Percentiles rank a stretch among this genome's conserved stretches.
These are phyloP conservation scores for Helogale parvula DNA, from an alignment of 2,113 vertebrate species.

Conservation along the genomic window DNA sequence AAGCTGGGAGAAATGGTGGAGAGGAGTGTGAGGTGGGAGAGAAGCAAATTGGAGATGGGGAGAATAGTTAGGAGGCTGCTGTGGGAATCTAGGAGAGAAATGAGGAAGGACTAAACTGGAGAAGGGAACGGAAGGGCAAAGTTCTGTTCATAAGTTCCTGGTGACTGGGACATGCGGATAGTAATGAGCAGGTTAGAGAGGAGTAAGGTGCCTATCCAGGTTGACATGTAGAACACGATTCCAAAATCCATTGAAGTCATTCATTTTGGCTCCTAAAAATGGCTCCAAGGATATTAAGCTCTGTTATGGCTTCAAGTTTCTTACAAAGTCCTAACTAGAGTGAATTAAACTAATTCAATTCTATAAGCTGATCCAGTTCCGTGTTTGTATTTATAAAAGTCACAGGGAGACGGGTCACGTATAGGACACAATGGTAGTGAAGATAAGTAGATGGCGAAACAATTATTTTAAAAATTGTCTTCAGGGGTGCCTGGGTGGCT, in stretches of 20 bases:
- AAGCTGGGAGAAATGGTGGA: neutral
- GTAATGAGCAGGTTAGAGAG: neutral
- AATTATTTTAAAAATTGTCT: slow-evolving; percentile 9
- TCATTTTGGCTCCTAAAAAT: neutral
- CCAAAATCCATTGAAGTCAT: neutral
- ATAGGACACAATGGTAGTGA: neutral
- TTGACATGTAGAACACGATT: neutral
- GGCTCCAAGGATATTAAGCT: neutral
- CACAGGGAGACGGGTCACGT: neutral
- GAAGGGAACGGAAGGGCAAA: neutral
- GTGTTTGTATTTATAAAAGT: neutral
- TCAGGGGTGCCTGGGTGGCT: neutral
- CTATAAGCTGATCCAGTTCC: neutral
- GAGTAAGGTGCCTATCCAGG: neutral
- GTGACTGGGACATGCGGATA: neutral
- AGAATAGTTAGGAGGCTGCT: neutral
- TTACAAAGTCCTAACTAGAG: neutral
- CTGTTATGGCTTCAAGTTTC: neutral
- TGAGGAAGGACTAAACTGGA: neutral
- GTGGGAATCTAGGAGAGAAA: neutral
- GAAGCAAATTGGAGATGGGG: neutral
- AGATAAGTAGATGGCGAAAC: neutral
- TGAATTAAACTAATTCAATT: neutral
- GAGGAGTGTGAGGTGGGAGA: neutral
- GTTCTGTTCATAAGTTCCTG: neutral